Conservation (phyloP, 92 coral and sea anemone species). For the Isaurus tuberculatus region DNA sequence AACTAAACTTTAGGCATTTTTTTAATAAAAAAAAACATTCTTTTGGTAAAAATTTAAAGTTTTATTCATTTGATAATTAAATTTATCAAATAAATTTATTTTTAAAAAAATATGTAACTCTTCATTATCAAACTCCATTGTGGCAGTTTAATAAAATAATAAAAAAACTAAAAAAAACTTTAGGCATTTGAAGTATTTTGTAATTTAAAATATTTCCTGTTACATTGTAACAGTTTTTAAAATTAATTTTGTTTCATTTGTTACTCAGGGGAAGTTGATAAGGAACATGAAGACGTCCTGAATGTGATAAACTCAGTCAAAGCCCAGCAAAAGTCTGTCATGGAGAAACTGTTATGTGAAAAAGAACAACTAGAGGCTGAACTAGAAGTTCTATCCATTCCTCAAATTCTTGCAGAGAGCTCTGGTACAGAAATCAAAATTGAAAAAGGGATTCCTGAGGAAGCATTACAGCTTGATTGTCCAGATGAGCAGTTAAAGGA, state of each 20-base stretch:
- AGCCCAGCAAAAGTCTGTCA: slow-evolving; percentile 77
- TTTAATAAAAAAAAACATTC: too few relatives aligned
- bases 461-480: slow-evolving; percentile 79
- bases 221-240: too few relatives aligned
- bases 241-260: too few relatives aligned
- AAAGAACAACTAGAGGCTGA: slow-evolving; percentile 84
- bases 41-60: too few relatives aligned
- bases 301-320: slow-evolving; percentile 87
- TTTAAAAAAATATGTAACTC: too few relatives aligned
- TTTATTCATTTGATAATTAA: too few relatives aligned
- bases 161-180: too few relatives aligned
- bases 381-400: slow-evolving; percentile 56
- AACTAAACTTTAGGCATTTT: too few relatives aligned
- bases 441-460: slow-evolving; percentile 78
- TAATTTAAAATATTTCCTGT: too few relatives aligned
- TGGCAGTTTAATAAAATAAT: too few relatives aligned
- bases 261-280: slow-evolving; percentile 62
- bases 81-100: too few relatives aligned
- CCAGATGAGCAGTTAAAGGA: slow-evolving; percentile 82
- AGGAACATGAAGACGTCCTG: slow-evolving; percentile 82
- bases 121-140: too few relatives aligned
- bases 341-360: slow-evolving; percentile 73
- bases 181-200: background rate
- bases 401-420: slow-evolving; percentile 56
- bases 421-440: slow-evolving; percentile 60